Base-by-base conservation (phyloP, 2,888 invertebrate genomes). In the Timema podura region DNA sequence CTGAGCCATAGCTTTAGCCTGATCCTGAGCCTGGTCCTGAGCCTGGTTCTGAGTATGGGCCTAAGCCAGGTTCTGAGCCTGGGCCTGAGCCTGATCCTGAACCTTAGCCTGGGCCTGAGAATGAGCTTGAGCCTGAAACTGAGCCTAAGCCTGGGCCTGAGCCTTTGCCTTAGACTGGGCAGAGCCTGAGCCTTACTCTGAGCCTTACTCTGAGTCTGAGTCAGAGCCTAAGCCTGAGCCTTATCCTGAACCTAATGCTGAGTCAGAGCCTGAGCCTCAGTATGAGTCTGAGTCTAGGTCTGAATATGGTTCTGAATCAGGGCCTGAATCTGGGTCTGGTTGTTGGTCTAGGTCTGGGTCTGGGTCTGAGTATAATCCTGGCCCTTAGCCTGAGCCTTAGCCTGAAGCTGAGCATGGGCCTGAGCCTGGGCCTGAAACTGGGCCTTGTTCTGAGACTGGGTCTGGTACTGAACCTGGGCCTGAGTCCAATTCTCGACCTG, bases 161-260 rank as follows among this genome's bases (percentile, higher is more conserved):
- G 48, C 46, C 71, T 69, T 75, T 75, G 57, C n/a, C n/a, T n/a
- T n/a, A n/a, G n/a, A n/a, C n/a, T n/a, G n/a, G n/a, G n/a, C n/a
- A n/a, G n/a, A n/a, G 72, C 72, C 73, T 74, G 71, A 64, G 73
- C 70, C 65, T 76, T 70, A 16, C 70, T 67, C 69, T 73, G 71
- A 48, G 70, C 70, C 57, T 74, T 74, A 61, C 68, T 73, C 69
- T 49, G 51, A 13, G 10, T 49, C 51, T 49, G 51, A 13, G 51
- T 49, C 51, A 11, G 10, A 13, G 51, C 13, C 51, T 76, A 78
- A 64, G 74, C 75, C 75, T 77, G 76, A 71, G 76, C 76, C 71
- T 78, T 77, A 73, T 76, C 76, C 74, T 80, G 80, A 49, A 11
- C 13, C 51, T 49, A 13, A 13, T 10, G 10, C 51, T 49, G 51